These are phyloP conservation scores for Gallinago nigripennis DNA, from an alignment of 2,797 vertebrate species.

Conservation along the genomic window DNA sequence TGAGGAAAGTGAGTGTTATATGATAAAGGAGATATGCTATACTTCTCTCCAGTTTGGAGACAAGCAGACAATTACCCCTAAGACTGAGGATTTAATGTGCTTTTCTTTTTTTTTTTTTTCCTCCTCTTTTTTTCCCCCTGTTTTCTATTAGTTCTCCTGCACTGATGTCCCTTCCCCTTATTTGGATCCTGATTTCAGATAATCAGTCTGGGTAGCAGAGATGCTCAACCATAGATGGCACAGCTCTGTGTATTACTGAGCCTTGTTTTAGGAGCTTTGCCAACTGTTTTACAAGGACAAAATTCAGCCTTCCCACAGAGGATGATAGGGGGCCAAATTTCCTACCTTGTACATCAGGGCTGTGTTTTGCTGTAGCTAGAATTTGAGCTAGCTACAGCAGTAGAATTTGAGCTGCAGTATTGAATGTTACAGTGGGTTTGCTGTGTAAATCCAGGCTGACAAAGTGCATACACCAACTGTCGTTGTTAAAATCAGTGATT, in stretches of 20 bases:
- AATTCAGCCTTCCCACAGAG: background rate
- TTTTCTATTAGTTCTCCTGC: background rate
- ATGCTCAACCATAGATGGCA: background rate
- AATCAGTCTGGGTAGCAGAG: background rate
- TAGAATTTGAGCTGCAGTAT: background rate
- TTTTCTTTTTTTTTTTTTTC: accelerated
- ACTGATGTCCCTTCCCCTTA: background rate
- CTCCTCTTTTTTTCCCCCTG: no score
- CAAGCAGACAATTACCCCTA: background rate
- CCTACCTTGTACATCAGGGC: background rate
- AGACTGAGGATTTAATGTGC: background rate
- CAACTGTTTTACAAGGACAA: background rate
- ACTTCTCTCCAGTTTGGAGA: background rate
- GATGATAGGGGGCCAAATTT: background rate
- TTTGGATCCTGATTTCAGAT: background rate
- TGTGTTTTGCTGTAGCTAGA: background rate
- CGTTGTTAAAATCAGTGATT: background rate
- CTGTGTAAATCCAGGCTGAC: background rate
- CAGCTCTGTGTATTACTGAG: background rate
- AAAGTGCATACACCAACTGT: background rate
- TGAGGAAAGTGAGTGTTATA: background rate
- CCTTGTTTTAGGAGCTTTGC: background rate
- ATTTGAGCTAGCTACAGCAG: background rate
- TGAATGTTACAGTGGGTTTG: background rate
- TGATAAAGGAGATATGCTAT: background rate